A percentile compares a stretch with the other conserved stretches of the same genome.
Conservation (phyloP, 2,888 invertebrate species). For the Lymantria dispar region DNA sequence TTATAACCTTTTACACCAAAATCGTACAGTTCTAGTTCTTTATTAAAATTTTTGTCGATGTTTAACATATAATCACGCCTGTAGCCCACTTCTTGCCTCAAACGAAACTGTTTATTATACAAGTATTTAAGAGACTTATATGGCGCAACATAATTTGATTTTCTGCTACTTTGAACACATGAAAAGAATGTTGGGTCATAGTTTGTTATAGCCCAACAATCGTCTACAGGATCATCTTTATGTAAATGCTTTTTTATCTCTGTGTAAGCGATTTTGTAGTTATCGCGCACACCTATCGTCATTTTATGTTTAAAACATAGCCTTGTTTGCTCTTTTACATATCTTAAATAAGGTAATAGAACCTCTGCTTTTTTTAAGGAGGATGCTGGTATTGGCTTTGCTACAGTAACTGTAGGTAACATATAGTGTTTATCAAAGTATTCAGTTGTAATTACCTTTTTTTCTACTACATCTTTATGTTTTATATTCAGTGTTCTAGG, state of each 20-base stretch:
- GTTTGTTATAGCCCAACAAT: constrained; percentile 48
- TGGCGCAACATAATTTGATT: constrained; percentile 36
- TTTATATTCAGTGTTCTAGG: constrained; percentile 26
- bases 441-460: constrained; percentile 21
- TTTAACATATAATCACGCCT: constrained; percentile 73
- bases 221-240: constrained; percentile 38
- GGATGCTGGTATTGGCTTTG: constrained; percentile 36
- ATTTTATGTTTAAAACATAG: constrained; percentile 40
- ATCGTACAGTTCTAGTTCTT: constrained; percentile 78
- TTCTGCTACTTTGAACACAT: constrained; percentile 42
- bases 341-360: constrained; percentile 52
- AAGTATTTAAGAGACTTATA: constrained; percentile 52
- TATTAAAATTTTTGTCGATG: constrained; percentile 77
- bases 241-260: constrained; percentile 46
- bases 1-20: constrained; percentile 68
- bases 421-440: constrained; percentile 17
- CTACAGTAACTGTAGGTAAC: constrained; percentile 33
- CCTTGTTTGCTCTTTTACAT: constrained; percentile 44
- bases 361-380: constrained; percentile 45
- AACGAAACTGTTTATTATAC: constrained; percentile 42
- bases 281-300: constrained; percentile 41
- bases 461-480: constrained; percentile 16
- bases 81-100: constrained; percentile 59
- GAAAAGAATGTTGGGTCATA: constrained; percentile 51
- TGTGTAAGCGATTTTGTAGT: constrained; percentile 51